phyloP scores from a whole-genome alignment of 2,888 invertebrate genomes.

The Drosophila mulleri region DNA sequence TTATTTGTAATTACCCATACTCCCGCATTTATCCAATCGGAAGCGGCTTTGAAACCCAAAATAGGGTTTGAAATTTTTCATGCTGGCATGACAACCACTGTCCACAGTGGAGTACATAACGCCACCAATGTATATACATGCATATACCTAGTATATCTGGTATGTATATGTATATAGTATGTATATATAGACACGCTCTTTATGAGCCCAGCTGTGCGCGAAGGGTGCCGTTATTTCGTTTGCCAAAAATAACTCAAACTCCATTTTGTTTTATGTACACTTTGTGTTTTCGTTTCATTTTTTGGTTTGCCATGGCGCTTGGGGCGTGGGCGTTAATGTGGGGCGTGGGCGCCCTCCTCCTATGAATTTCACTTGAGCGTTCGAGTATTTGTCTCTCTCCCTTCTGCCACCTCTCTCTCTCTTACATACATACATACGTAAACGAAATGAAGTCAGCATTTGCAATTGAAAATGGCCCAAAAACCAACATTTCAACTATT shows the following conservation, averaged over 20 bases:
- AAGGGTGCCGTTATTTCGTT: slow-evolving; percentile 82
- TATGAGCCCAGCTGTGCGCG: slow-evolving; percentile 51
- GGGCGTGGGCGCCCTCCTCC: background rate
- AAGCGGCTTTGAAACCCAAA: slow-evolving; percentile 83
- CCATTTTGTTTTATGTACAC: slow-evolving; percentile 64
- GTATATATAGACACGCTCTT: slow-evolving; percentile 34
- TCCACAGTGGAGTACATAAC: slow-evolving; percentile 40
- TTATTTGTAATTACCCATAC: slow-evolving; percentile 83
- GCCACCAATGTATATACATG: slow-evolving; percentile 20
- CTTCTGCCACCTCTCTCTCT: background rate
- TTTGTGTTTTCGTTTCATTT: slow-evolving; percentile 2
- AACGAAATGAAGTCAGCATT: slow-evolving; percentile 66
- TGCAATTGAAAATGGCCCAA: slow-evolving; percentile 62
- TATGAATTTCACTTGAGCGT: background rate
- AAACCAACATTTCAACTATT: slow-evolving; percentile 48
- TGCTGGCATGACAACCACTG: slow-evolving; percentile 65
- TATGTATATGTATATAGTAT: slow-evolving; percentile 23
- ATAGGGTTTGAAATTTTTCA: slow-evolving; percentile 76
- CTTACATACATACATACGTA: slow-evolving; percentile 20
- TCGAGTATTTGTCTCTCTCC: background rate
- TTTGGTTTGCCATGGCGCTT: background rate
- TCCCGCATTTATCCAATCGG: slow-evolving; percentile 80
- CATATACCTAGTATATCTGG: background rate
- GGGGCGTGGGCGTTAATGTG: slow-evolving; percentile 9
- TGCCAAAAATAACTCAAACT: slow-evolving; percentile 76